Conservation (phyloP, 2,888 invertebrate genomes). For the Luperina nickerlii region DNA sequence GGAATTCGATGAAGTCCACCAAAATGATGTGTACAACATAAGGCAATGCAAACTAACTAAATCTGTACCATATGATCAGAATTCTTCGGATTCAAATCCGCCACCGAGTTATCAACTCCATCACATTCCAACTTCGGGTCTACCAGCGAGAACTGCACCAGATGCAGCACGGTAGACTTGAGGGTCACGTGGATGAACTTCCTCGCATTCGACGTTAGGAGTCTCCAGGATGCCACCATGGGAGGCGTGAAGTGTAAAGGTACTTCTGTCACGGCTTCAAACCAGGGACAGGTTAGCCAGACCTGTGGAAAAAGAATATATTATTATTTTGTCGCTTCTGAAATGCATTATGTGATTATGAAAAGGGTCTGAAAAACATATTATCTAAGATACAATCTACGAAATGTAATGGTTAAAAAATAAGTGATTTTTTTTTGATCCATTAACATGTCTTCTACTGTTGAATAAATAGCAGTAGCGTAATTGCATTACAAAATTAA, state of each 20-base stretch:
- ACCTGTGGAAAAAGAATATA: slow-evolving; percentile 78
- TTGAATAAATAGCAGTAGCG: not conserved
- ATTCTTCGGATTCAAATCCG: slow-evolving; percentile 92
- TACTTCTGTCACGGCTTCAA: slow-evolving; percentile 93
- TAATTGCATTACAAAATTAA: no score
- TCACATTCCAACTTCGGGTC: slow-evolving; percentile 90
- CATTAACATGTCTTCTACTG: no score
- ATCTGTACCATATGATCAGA: slow-evolving; percentile 87
- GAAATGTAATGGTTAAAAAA: no score
- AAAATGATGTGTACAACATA: no score
- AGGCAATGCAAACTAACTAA: no score
- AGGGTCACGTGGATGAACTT: slow-evolving; percentile 96
- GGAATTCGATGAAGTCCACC: no score
- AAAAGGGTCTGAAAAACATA: no score
- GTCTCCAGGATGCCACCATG: slow-evolving; percentile 94
- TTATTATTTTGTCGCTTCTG: no score
- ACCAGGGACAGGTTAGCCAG: slow-evolving; percentile 95
- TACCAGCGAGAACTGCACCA: slow-evolving; percentile 86
- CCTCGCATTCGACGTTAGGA: slow-evolving; percentile 95
- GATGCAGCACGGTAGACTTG: slow-evolving; percentile 91
- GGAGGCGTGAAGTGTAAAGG: slow-evolving; percentile 95
- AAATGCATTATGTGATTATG: no score
- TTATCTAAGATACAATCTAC: no score
- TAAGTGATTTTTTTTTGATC: no score
- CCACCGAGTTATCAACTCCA: slow-evolving; percentile 91